These are phyloP conservation scores for Cheilosia soror DNA, from an alignment of 2,888 invertebrate species.

Conservation along the genomic window DNA sequence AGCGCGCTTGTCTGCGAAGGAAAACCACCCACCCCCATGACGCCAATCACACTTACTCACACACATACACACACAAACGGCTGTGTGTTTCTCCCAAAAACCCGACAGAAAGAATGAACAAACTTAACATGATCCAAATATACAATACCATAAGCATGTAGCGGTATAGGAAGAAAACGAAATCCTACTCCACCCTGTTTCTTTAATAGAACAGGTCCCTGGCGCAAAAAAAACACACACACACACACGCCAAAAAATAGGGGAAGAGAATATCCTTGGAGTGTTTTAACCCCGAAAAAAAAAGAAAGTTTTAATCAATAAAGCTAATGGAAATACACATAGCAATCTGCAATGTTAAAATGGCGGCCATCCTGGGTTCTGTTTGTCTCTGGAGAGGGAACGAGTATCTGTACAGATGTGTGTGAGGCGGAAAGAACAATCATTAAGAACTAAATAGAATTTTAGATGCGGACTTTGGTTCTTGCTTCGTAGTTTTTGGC, in stretches of 20 bases:
- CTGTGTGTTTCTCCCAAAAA: background rate
- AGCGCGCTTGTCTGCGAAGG: slow-evolving; percentile 56
- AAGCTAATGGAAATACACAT: slow-evolving; percentile 75
- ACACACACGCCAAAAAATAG: slow-evolving; percentile 6
- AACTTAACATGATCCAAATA: slow-evolving; percentile 45
- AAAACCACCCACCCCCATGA: slow-evolving; percentile 5
- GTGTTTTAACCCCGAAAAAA: slow-evolving; percentile 66
- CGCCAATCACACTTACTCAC: slow-evolving; percentile 39
- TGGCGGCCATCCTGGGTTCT: slow-evolving; percentile 58
- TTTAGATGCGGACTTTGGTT: slow-evolving; percentile 70
- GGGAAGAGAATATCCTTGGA: slow-evolving; percentile 56
- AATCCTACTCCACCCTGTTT: slow-evolving; percentile 29
- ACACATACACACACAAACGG: background rate
- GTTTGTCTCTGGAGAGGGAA: slow-evolving; percentile 3
- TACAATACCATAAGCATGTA: slow-evolving; percentile 63
- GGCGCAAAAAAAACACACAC: slow-evolving; percentile 41
- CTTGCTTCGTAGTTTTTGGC: slow-evolving; percentile 64
- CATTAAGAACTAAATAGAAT: slow-evolving; percentile 74
- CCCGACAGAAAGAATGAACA: slow-evolving; percentile 7
- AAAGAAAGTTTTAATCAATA: slow-evolving; percentile 70
- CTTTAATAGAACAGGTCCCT: slow-evolving; percentile 44
- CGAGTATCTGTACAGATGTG: slow-evolving; percentile 1
- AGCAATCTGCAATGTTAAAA: slow-evolving; percentile 73
- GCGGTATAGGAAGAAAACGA: slow-evolving; percentile 42
- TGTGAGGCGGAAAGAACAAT: slow-evolving; percentile 59